These are phyloP conservation scores for Euphonia xanthogaster DNA, from an alignment of 2,797 vertebrate genomes.

Conservation along the genomic window DNA sequence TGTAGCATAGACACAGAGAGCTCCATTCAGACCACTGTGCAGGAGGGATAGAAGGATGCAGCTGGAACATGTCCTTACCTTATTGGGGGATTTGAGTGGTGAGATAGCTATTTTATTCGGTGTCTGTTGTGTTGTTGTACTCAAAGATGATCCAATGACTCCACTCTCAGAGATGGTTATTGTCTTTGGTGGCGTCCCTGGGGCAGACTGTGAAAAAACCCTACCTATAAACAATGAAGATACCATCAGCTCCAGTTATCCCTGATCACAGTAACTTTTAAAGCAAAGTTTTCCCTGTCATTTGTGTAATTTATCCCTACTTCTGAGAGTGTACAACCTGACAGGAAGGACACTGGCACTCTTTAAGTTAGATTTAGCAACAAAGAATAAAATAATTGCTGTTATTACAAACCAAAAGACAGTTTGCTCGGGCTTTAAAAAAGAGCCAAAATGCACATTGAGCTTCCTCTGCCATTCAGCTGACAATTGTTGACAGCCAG, in stretches of 20 bases:
- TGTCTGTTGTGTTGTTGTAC: slow-evolving; percentile 82
- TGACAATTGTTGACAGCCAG: background rate
- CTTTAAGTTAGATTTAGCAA: background rate
- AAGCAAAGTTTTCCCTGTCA: background rate
- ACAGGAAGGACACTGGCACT: background rate
- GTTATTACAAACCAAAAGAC: background rate
- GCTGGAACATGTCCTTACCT: slow-evolving; percentile 78
- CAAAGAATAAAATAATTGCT: background rate
- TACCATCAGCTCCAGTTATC: slow-evolving; percentile 28
- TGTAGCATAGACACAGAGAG: background rate
- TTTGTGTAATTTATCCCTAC: background rate
- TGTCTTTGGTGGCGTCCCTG: slow-evolving; percentile 86
- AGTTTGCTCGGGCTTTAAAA: accelerated
- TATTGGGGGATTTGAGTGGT: slow-evolving; percentile 95
- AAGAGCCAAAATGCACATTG: background rate
- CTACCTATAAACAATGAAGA: slow-evolving; percentile 81
- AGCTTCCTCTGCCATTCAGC: background rate
- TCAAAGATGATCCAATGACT: slow-evolving; percentile 80
- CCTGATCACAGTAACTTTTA: background rate
- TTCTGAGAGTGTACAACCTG: background rate
- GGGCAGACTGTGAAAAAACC: slow-evolving; percentile 87
- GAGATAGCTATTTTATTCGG: slow-evolving; percentile 97
- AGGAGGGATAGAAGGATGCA: background rate
- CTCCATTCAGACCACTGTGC: background rate
- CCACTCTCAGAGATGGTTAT: slow-evolving; percentile 88